Evolutionary conservation across 2,113 vertebrate species (phyloP), one percentile per base, ranked within the genome.

Genomic region (Zosterops lateralis): DNA sequence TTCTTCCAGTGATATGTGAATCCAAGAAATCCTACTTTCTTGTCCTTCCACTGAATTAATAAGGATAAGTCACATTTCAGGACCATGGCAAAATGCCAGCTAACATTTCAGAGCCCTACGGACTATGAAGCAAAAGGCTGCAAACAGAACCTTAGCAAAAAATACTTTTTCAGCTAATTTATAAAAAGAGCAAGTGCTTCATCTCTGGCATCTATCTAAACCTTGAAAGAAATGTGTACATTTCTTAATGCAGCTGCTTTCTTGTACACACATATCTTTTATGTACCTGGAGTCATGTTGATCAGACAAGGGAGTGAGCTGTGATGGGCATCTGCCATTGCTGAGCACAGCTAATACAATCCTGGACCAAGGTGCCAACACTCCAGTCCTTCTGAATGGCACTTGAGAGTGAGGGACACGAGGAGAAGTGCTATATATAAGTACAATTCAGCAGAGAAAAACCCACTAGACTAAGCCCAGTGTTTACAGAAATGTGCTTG

Each of bases 201-300:
- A 84, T 74, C 74, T 93, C 90, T 92, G 48, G 62, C 53, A 88
- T 90, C 95, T 58, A 73, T 94, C 80, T 94, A 82, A 95, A 94
- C 82, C n/a, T 92, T 93, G 66, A 93, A 92, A 86, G 25, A 87
- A 28, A 60, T 32, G 11, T 42, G 31, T 77, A 31, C 51, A 12
- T 36, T 85, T 92, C 79, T 82, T 70, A 77, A 53, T 61, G 77
- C 84, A 93, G 72, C 68, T 97, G 45, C 56, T 93, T 77, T 88
- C 51, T 84, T 92, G 82, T 40, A 77, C 14, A 84, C n/a, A 32
- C 17, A 20, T 71, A 48, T 61, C 57, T 81, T 57, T 13, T 4
- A 9, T 53, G 50, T 84, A 40, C 44, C 42, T 60, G 26, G 16
- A 90, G 61, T 54, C 53, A 45, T 42, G 38, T 44, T 70, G 84